phyloP scores from a whole-genome alignment of 1,140 invertebrate genomes.

The Ptiloglossa arizonensis region DNA sequence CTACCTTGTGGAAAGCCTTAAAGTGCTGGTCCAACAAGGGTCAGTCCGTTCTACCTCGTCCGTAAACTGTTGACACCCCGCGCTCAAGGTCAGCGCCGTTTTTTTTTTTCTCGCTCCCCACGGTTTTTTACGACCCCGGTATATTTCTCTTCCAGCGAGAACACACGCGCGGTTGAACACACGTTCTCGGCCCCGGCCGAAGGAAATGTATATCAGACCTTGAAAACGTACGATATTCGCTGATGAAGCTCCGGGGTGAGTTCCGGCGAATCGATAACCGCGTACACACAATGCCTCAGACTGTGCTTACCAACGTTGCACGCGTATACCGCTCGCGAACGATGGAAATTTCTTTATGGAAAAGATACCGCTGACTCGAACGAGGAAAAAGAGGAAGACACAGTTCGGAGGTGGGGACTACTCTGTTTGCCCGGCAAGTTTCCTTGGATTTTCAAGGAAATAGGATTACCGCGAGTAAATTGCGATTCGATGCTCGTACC shows the following conservation, averaged over 20 bases:
- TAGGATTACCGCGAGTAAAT: constrained; percentile 28
- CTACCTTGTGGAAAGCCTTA: too few relatives aligned
- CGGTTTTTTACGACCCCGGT: too few relatives aligned
- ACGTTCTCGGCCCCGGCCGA: constrained; percentile 18
- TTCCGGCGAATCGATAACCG: constrained; percentile 57
- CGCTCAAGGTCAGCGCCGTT: too few relatives aligned
- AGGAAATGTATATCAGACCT: constrained; percentile 70
- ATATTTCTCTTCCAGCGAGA: too few relatives aligned
- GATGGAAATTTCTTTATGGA: constrained; percentile 58
- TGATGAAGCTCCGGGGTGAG: constrained; percentile 28
- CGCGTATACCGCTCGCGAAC: constrained; percentile 32
- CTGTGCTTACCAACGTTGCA: constrained; percentile 15
- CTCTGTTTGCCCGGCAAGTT: not conserved
- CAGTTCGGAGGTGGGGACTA: not conserved
- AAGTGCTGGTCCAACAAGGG: too few relatives aligned
- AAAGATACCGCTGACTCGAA: constrained; percentile 24
- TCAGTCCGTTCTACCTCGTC: too few relatives aligned
- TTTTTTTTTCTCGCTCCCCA: too few relatives aligned
- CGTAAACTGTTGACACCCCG: too few relatives aligned
- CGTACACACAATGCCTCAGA: constrained; percentile 28
- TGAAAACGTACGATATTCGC: constrained; percentile 69
- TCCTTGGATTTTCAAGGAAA: constrained; percentile 31
- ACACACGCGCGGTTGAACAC: too few relatives aligned
- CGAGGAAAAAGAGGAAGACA: not conserved
- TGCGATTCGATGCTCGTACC: not conserved